Percentiles rank a stretch among this genome's conserved stretches.
phyloP scores from a whole-genome alignment of 2,888 invertebrate genomes.

The Chloroclystis v-ata region DNA sequence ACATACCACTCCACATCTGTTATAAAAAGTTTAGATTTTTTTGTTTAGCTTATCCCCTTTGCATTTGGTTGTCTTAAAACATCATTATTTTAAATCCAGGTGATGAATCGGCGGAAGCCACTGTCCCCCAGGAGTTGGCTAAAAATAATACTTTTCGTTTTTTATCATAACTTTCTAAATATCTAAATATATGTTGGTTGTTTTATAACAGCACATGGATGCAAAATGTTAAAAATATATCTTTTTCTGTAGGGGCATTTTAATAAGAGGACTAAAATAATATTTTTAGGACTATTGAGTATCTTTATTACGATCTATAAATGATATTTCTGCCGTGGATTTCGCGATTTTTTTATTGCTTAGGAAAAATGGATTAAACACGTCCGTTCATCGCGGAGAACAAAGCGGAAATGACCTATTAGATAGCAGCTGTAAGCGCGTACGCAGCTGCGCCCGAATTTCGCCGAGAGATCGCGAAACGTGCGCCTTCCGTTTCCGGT shows the following conservation, averaged over 20 bases:
- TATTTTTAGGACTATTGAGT: too few relatives aligned
- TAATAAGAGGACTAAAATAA: too few relatives aligned
- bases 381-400: conserved; percentile 40
- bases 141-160: conserved; percentile 45
- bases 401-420: conserved; percentile 72
- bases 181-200: conserved; percentile 21
- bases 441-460: conserved; percentile 72
- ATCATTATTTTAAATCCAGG: conserved; percentile 59
- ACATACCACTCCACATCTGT: conserved; percentile 17
- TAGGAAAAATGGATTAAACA: conserved; percentile 8
- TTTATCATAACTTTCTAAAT: conserved; percentile 38
- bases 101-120: conserved; percentile 58
- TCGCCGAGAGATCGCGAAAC: conserved; percentile 74
- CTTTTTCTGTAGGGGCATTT: neutral
- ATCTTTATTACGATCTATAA: too few relatives aligned
- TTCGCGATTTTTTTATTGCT: too few relatives aligned
- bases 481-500: conserved; percentile 75
- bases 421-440: conserved; percentile 61
- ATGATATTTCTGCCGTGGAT: too few relatives aligned
- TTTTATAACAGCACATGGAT: conserved; percentile 31
- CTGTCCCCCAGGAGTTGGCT: conserved; percentile 42
- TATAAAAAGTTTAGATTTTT: conserved; percentile 22
- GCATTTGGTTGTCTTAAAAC: conserved; percentile 39
- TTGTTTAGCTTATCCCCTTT: conserved; percentile 16
- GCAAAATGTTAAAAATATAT: conserved; percentile 10